Evolutionary conservation across 2,797 vertebrate genomes (phyloP).

Genomic region (Enoplosus armatus): DNA sequence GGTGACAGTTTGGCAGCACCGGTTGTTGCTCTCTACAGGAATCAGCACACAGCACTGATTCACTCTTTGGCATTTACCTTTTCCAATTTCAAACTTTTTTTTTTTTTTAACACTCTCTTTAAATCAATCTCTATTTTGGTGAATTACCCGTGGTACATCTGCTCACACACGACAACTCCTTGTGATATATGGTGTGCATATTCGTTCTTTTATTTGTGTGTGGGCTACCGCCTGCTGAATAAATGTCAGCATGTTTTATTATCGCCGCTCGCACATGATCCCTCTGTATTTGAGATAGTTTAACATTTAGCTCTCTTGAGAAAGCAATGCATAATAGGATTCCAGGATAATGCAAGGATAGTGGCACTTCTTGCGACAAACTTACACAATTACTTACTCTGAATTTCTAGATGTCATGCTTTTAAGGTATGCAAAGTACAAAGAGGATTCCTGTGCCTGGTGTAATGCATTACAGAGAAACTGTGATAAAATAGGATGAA

Average conservation of each 20-base stretch:
- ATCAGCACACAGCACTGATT: constrained; percentile 29
- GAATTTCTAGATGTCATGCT: neutral
- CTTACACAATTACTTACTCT: constrained; percentile 1
- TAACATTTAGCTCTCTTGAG: constrained; percentile 15
- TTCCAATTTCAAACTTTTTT: constrained; percentile 48
- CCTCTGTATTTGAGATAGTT: constrained; percentile 34
- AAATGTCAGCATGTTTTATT: constrained; percentile 64
- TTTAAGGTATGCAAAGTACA: constrained; percentile 2
- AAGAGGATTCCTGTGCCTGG: neutral
- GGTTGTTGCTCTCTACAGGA: constrained; percentile 22
- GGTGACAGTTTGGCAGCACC: constrained; percentile 22
- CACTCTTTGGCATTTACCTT: constrained; percentile 56
- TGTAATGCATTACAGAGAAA: constrained; percentile 1
- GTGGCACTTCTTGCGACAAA: neutral
- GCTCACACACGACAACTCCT: constrained; percentile 17
- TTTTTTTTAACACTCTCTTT: constrained; percentile 22
- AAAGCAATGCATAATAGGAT: constrained; percentile 17
- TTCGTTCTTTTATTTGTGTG: constrained; percentile 37
- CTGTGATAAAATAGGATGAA: neutral
- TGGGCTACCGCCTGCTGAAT: constrained; percentile 41
- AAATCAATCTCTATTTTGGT: constrained; percentile 46
- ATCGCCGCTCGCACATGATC: constrained; percentile 2
- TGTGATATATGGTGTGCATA: constrained; percentile 15
- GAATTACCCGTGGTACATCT: constrained; percentile 21
- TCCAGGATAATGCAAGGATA: neutral